A percentile compares a stretch with the other conserved stretches of the same genome.
Conservation (phyloP, 2,888 invertebrate genomes). For the Orchestes rusci region DNA sequence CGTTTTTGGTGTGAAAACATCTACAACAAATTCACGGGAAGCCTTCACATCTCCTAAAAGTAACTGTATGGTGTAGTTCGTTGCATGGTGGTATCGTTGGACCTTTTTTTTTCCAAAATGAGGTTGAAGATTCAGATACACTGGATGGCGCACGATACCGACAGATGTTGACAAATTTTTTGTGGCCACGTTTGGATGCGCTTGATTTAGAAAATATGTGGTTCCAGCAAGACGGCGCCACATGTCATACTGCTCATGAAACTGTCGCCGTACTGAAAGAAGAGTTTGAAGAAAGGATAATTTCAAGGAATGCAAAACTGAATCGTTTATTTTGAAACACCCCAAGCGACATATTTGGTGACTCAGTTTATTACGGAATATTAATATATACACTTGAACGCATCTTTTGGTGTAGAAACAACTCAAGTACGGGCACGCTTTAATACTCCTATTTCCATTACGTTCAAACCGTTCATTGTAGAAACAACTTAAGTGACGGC, state of each 20-base stretch:
- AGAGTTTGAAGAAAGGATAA: slow-evolving; percentile 3
- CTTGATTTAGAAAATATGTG: slow-evolving; percentile 2
- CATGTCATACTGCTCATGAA: not conserved
- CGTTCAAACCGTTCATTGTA: no score
- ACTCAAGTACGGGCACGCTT: no score
- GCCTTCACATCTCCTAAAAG: not conserved
- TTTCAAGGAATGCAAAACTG: slow-evolving; percentile 1
- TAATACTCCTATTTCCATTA: no score
- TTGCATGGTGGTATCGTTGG: slow-evolving; percentile 5
- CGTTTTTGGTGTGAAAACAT: slow-evolving; percentile 4
- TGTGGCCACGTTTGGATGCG: no score
- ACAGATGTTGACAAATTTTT: slow-evolving; percentile 7
- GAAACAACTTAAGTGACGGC: no score
- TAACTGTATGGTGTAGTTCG: slow-evolving; percentile 7
- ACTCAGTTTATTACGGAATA: no score
- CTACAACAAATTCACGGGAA: slow-evolving; percentile 2
- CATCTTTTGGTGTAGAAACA: no score
- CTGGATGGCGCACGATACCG: slow-evolving; percentile 6
- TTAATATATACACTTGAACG: no score
- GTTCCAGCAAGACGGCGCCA: slow-evolving; percentile 5
- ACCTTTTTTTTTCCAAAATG: slow-evolving; percentile 13
- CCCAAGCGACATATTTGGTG: no score
- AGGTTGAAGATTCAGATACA: slow-evolving; percentile 7
- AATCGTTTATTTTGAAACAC: no score
- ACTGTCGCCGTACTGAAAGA: slow-evolving; percentile 3